A percentile compares a stretch with the other conserved stretches of the same genome.
Evolutionary conservation across 2,888 invertebrate species (phyloP).

Genomic region (Nudaria mundana): DNA sequence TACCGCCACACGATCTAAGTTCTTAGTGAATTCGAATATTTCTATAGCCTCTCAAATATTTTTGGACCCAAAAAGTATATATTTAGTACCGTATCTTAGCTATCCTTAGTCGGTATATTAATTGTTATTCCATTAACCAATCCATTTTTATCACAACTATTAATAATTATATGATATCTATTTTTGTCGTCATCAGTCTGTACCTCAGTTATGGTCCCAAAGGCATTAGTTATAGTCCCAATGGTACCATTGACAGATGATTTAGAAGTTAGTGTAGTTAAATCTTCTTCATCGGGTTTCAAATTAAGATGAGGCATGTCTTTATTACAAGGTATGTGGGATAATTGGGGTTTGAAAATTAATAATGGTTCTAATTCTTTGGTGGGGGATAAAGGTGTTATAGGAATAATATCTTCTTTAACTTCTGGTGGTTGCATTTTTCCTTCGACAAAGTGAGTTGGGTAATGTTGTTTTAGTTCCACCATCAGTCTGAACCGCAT

Average conservation of each 20-base stretch:
- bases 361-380: constrained; percentile 7
- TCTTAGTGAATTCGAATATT: too few relatives aligned
- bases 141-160: constrained; percentile 48
- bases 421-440: constrained; percentile 13
- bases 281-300: constrained; percentile 3
- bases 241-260: not conserved
- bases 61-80: not conserved
- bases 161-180: constrained; percentile 58
- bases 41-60: too few relatives aligned
- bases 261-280: constrained; percentile 9
- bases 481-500: constrained; percentile 61
- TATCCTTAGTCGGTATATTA: constrained; percentile 48
- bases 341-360: constrained; percentile 9
- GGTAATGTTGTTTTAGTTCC: constrained; percentile 71
- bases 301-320: not conserved
- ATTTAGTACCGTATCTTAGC: constrained; percentile 10
- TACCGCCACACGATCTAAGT: too few relatives aligned
- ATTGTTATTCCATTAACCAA: constrained; percentile 60
- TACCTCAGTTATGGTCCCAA: not conserved
- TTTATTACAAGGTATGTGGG: constrained; percentile 10
- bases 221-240: too few relatives aligned
- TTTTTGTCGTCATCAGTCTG: constrained; percentile 21
- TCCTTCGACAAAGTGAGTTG: constrained; percentile 58
- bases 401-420: not conserved
- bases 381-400: constrained; percentile 3